Base-by-base conservation (phyloP, 1,140 invertebrate genomes). In the Dendroctonus valens region DNA sequence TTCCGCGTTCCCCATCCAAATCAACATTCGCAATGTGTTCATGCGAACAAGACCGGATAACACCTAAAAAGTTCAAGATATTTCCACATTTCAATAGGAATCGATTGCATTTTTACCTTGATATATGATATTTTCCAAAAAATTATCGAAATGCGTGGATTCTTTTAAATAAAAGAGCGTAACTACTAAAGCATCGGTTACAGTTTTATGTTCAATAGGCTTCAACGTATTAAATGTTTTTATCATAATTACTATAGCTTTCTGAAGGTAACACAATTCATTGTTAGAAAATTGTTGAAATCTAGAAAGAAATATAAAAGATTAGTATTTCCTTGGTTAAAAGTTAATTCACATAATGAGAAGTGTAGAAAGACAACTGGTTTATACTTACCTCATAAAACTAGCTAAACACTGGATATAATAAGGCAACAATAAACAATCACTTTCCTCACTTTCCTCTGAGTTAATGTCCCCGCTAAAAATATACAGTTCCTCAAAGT, bases 31-130 rank as follows among this genome's bases (percentile, higher is more conserved):
- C 51, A 15, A 71, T 58, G 53, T 74, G 70, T 9, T 79, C 78
- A 65, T 85, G 83, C 7, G 82, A 84, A 74, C 83, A 84, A 8
- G 78, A 81, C 79, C 82, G 83, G 11, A 80, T 68, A 5, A 84
- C 72, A 7, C 83, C 69, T 70, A 51, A 51, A 62, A 65, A 39
- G 7, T 39, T 55, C 9, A 6, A 14, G 12, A 7, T 14, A 15
- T 53, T 53, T n/a, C 9, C 26, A 53, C 12, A 5, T 46, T 1
- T 46, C 9, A 12, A 46, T 11, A 9, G 1, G 3, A 46, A 46
- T 11, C 44, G 12, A 46, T 11, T 46, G 9, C 9, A 11, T 46
- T 44, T 49, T 26, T 67, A 67, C 69, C 82, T 67, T 84, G 78
- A 57, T 79, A 80, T 53, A 83, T 79, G 74, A 73, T 51, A 74